These are phyloP conservation scores for Arremon aurantiirostris DNA, from an alignment of 2,797 vertebrate species.

Conservation along the genomic window DNA sequence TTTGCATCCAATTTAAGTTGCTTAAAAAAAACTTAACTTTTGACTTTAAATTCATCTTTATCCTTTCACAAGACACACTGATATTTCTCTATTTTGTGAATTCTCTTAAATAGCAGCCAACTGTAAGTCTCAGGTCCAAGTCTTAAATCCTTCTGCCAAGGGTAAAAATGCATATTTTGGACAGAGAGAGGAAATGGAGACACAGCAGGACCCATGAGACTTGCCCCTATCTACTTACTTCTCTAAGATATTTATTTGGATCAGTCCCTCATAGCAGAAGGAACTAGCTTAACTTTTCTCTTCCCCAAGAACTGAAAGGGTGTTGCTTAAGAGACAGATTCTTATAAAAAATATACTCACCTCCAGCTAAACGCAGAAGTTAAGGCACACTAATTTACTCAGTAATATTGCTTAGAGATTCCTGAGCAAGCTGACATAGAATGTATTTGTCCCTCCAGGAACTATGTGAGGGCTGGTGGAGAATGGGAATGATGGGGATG, in stretches of 20 bases:
- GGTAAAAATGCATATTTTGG: background rate
- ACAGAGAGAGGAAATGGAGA: background rate
- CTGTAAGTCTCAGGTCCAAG: rapidly evolving
- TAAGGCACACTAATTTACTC: background rate
- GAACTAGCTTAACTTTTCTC: background rate
- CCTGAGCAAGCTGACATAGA: background rate
- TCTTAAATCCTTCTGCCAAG: background rate
- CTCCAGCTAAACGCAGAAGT: background rate
- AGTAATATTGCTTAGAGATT: background rate
- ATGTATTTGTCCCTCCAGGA: background rate
- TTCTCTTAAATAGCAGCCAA: background rate
- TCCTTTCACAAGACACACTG: background rate
- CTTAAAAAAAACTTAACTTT: background rate
- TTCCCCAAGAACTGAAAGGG: background rate
- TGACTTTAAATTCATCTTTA: background rate
- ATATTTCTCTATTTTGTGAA: background rate
- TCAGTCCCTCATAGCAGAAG: background rate
- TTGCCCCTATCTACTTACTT: background rate
- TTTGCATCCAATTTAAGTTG: background rate
- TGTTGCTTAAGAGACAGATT: background rate
- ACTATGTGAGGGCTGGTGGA: background rate
- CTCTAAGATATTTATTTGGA: background rate
- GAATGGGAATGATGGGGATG: rapidly evolving
- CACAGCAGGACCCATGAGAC: background rate
- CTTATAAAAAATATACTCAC: background rate